Evolutionary conservation across 2,113 vertebrate species (phyloP).

Genomic region (Ceyx melanurus): DNA sequence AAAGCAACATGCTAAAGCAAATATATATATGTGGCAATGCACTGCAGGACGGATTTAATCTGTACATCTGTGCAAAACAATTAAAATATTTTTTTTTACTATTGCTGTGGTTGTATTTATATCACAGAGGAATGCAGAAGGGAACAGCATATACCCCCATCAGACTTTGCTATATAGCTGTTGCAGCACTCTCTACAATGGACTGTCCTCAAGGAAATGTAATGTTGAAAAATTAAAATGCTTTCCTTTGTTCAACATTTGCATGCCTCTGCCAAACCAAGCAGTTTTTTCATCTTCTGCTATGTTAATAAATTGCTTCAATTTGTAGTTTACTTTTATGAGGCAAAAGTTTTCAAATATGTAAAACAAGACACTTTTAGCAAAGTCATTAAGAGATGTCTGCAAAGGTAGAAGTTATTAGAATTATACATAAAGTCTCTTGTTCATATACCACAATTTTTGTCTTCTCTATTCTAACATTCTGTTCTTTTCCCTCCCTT

Average conservation of each 20-base stretch:
- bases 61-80: background rate
- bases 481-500: background rate
- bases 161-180: background rate
- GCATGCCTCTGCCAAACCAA: background rate
- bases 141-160: background rate
- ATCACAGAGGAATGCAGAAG: background rate
- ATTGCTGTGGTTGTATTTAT: background rate
- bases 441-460: background rate
- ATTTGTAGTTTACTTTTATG: conserved; percentile 63
- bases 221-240: background rate
- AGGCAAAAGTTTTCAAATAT: conserved; percentile 62
- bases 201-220: background rate
- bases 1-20: background rate
- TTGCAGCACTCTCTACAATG: background rate
- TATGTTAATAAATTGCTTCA: conserved; percentile 55
- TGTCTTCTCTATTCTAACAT: background rate
- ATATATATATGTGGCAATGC: background rate
- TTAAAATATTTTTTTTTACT: background rate
- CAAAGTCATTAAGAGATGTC: conserved; percentile 58
- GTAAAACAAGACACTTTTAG: conserved; percentile 59
- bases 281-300: background rate
- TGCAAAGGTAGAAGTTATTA: conserved; percentile 31
- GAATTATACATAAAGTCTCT: conserved; percentile 29
- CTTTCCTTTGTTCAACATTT: background rate
- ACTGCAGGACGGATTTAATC: background rate